Conservation (phyloP, 2,888 invertebrate genomes). For the Tinea trinotella region DNA sequence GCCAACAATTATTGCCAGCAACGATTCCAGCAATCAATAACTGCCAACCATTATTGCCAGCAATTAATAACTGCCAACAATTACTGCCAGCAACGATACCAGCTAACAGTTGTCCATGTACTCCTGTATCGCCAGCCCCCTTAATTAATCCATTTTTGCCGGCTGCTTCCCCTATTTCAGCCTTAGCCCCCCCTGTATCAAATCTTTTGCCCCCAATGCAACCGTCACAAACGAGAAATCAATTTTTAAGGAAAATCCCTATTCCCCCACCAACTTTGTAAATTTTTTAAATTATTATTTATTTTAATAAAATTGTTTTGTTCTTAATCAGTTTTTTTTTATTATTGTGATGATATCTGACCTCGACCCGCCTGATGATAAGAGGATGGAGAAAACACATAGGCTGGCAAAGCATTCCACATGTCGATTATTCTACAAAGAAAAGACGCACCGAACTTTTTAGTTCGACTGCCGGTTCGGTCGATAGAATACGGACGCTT, state of each 20-base stretch:
- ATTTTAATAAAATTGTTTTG: conserved; percentile 5
- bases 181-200: conserved; percentile 30
- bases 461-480: no score
- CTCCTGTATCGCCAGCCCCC: not conserved
- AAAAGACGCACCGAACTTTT: no score
- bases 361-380: no score
- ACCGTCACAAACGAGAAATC: conserved; percentile 33
- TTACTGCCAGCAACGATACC: not conserved
- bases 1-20: not conserved
- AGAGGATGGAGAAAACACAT: no score
- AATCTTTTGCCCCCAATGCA: conserved; percentile 32
- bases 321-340: not conserved
- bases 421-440: no score
- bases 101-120: not conserved
- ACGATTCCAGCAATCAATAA: not conserved
- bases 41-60: not conserved
- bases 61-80: not conserved
- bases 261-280: conserved; percentile 28
- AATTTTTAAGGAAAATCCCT: conserved; percentile 43
- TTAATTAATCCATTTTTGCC: conserved; percentile 35
- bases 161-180: conserved; percentile 36
- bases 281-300: not conserved
- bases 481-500: no score
- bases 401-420: no score
- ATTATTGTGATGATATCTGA: no score